phyloP scores from a whole-genome alignment of 2,113 vertebrate genomes.

The Rhipidura dahli region DNA sequence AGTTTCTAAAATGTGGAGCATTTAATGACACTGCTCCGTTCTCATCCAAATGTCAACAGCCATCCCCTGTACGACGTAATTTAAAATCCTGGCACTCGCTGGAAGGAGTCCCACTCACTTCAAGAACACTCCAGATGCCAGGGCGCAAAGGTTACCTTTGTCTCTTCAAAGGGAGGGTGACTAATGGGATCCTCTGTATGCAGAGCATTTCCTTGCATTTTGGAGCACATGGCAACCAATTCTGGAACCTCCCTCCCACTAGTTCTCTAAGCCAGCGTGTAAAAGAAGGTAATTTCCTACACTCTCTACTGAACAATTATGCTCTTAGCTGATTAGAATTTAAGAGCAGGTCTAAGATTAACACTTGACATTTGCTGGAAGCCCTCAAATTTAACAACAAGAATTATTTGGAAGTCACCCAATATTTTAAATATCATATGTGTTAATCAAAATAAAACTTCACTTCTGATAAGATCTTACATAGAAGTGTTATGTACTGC shows the following conservation, averaged over 20 bases:
- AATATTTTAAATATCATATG: conserved; percentile 21
- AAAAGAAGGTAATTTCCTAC: conserved; percentile 25
- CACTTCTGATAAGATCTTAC: not conserved
- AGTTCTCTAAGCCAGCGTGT: not conserved
- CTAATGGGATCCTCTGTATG: not conserved
- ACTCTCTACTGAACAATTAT: conserved; percentile 45
- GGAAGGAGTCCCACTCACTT: not conserved
- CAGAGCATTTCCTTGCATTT: not conserved
- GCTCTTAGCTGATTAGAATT: conserved; percentile 53
- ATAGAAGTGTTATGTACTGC: not conserved
- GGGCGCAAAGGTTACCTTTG: not conserved
- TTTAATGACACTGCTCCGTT: not conserved
- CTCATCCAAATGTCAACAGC: not conserved
- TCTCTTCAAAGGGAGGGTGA: not conserved
- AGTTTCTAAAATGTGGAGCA: not conserved
- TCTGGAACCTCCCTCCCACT: not conserved
- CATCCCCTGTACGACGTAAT: not conserved
- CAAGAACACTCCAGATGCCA: not conserved
- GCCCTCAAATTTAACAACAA: conserved; percentile 19
- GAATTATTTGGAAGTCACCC: conserved; percentile 13
- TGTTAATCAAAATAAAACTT: conserved; percentile 28
- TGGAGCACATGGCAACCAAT: not conserved
- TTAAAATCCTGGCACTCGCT: not conserved
- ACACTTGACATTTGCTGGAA: conserved; percentile 65
- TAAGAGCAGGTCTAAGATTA: conserved; percentile 37